Conservation (phyloP, 2,888 invertebrate species). For the Scaptomyza parva region DNA sequence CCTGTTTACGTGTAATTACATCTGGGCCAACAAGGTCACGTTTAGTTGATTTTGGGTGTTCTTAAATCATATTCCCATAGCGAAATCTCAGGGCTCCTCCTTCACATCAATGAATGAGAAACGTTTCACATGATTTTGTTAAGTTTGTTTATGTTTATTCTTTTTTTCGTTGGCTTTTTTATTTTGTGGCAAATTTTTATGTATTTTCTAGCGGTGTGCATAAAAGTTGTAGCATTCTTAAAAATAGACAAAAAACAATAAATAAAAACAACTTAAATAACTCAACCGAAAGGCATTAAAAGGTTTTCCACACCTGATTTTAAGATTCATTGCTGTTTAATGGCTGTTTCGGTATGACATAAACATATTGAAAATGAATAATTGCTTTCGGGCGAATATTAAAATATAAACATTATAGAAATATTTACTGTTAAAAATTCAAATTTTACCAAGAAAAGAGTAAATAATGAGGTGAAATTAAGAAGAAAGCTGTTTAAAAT, state of each 20-base stretch:
- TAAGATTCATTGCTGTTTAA: background rate
- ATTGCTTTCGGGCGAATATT: background rate
- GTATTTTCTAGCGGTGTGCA: constrained; percentile 58
- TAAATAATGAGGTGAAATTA: background rate
- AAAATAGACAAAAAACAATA: constrained; percentile 44
- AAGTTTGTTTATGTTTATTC: constrained; percentile 59
- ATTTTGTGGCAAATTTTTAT: constrained; percentile 48
- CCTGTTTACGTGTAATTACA: constrained; percentile 62
- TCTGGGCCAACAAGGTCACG: constrained; percentile 62
- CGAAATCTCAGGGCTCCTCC: constrained; percentile 20
- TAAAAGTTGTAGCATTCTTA: constrained; percentile 39
- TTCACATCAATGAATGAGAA: constrained; percentile 65
- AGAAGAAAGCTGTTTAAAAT: constrained; percentile 2
- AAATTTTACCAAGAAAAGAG: background rate
- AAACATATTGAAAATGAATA: constrained; percentile 26
- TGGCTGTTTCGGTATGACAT: constrained; percentile 12
- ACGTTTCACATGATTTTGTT: constrained; percentile 31
- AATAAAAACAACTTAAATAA: constrained; percentile 38
- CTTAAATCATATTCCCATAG: constrained; percentile 14
- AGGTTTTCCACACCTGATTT: constrained; percentile 7
- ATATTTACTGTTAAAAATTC: background rate
- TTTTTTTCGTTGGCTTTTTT: constrained; percentile 13
- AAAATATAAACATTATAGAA: background rate
- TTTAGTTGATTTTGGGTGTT: constrained; percentile 27
- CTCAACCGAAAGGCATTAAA: constrained; percentile 16